phyloP scores from a whole-genome alignment of 2,113 vertebrate genomes.

The Campylomormyrus tamandua region DNA sequence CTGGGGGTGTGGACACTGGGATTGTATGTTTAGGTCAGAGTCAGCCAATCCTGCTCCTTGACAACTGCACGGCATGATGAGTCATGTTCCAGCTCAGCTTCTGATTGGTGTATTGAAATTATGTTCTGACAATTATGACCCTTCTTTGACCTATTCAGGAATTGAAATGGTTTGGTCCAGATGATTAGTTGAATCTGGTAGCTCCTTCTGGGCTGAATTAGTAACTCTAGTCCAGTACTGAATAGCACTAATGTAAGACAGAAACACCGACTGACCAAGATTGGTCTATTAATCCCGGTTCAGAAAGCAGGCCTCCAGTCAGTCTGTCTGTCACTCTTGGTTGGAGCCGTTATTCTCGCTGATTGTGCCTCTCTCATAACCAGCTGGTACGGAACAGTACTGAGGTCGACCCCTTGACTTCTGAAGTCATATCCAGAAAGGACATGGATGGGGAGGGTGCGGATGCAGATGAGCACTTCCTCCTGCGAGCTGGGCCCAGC shows the following conservation, averaged over 20 bases:
- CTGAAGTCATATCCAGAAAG: constrained; percentile 88
- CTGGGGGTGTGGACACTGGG: not conserved
- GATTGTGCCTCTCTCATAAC: not conserved
- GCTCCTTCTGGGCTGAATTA: not conserved
- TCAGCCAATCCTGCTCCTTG: not conserved
- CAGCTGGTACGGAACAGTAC: constrained; percentile 88
- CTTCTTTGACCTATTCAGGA: not conserved
- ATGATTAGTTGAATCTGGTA: not conserved
- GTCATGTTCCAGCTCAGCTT: not conserved
- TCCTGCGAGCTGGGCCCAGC: constrained; percentile 88
- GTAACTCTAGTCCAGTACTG: not conserved
- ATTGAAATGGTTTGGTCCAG: not conserved
- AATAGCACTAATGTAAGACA: not conserved
- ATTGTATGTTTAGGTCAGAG: not conserved
- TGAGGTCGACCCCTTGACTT: constrained; percentile 79
- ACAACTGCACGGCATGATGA: not conserved
- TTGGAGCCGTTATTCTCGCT: not conserved
- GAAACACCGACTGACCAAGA: not conserved
- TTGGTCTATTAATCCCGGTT: not conserved
- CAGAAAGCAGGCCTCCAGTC: not conserved
- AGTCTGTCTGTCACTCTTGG: not conserved
- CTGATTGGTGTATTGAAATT: not conserved
- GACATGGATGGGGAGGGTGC: constrained; percentile 86
- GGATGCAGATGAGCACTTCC: constrained; percentile 93
- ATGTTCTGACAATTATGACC: not conserved